These are phyloP conservation scores for Oryzias sinensis DNA, from an alignment of 2,797 vertebrate species.

Conservation along the genomic window DNA sequence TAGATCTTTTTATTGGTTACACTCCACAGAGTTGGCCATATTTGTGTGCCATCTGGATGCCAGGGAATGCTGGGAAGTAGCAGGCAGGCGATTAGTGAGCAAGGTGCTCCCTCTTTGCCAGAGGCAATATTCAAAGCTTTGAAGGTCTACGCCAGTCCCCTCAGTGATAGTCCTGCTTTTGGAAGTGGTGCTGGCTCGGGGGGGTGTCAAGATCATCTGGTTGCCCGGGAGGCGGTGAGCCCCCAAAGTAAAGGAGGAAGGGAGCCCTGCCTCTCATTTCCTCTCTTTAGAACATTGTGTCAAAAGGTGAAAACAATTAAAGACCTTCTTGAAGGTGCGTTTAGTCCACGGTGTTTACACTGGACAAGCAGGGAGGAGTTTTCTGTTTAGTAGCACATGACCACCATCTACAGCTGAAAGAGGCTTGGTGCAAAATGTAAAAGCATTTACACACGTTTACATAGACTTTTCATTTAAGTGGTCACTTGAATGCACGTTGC, in stretches of 20 bases:
- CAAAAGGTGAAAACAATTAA: constrained; percentile 3
- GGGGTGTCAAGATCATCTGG: constrained; percentile 54
- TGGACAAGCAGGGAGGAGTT: too few species aligned
- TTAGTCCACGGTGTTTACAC: too few species aligned
- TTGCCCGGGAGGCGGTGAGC: constrained; percentile 50
- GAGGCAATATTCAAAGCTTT: constrained; percentile 55
- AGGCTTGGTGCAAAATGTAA: too few species aligned
- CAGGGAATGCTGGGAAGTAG: constrained; percentile 64
- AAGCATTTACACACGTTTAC: too few species aligned
- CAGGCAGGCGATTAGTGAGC: constrained; percentile 70
- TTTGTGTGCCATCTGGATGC: constrained; percentile 64
- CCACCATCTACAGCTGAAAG: too few species aligned
- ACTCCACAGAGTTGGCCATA: constrained; percentile 46
- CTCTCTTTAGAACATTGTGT: constrained; percentile 30
- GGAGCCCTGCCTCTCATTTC: constrained; percentile 56
- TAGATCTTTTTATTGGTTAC: constrained; percentile 35
- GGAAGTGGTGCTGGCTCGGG: constrained; percentile 24
- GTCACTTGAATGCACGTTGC: too few species aligned
- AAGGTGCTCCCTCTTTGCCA: constrained; percentile 63
- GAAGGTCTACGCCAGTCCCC: constrained; percentile 58
- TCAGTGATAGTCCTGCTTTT: constrained; percentile 47
- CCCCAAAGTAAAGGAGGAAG: constrained; percentile 38
- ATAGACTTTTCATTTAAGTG: too few species aligned
- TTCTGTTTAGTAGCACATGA: too few species aligned
- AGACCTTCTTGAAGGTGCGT: too few species aligned